Conservation (phyloP, 2,888 invertebrate species). For the Patella ulyssiponensis region DNA sequence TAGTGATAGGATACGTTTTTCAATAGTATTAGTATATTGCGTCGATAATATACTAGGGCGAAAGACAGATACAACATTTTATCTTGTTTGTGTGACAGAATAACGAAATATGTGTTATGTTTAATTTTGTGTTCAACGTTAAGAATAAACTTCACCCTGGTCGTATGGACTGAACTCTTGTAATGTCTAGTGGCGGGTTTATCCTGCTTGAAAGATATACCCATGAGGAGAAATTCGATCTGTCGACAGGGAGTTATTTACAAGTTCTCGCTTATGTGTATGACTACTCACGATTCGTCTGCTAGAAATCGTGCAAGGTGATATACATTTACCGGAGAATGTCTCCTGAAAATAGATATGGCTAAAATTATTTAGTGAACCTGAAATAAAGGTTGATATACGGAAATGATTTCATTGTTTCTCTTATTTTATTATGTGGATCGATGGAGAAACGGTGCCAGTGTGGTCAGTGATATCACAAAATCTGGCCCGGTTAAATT, state of each 20-base stretch:
- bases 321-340: not conserved
- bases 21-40: too few species aligned
- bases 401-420: not conserved
- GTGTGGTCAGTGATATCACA: not conserved
- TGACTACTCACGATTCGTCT: conserved; percentile 7
- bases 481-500: not conserved
- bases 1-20: too few species aligned
- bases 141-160: too few species aligned
- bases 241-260: not conserved
- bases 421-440: not conserved
- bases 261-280: conserved; percentile 4
- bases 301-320: not conserved
- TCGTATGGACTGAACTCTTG: too few species aligned
- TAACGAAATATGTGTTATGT: too few species aligned
- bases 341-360: not conserved
- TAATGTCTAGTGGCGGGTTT: too few species aligned
- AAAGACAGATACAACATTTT: too few species aligned
- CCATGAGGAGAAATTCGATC: conserved; percentile 7
- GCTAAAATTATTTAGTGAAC: not conserved
- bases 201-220: not conserved
- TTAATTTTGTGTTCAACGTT: too few species aligned
- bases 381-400: conserved; percentile 9
- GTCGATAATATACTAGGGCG: too few species aligned
- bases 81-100: too few species aligned
- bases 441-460: conserved; percentile 1